Evolutionary conservation across 2,113 vertebrate species (phyloP).

Genomic region (Erpornis zantholeuca): DNA sequence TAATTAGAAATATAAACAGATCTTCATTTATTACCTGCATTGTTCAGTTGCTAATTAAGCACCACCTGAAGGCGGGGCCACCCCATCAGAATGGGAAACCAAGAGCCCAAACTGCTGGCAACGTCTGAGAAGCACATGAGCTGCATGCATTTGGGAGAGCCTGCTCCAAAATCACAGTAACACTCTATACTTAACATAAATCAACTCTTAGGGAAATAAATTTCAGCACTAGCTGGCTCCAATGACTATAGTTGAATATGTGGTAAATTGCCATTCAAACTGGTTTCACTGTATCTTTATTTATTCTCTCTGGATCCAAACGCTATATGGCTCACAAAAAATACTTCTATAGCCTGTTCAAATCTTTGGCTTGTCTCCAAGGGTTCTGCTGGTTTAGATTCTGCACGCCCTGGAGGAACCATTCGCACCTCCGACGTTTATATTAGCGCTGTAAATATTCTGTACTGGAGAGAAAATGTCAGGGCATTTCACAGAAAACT

Average conservation of each 20-base stretch:
- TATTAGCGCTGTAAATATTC: constrained; percentile 25
- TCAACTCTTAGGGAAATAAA: neutral
- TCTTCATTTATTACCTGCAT: neutral
- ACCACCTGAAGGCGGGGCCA: accelerated
- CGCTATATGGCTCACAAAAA: neutral
- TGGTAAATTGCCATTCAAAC: neutral
- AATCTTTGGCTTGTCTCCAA: neutral
- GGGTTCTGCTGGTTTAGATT: neutral
- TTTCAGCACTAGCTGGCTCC: neutral
- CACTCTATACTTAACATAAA: neutral
- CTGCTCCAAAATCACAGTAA: neutral
- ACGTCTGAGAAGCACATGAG: accelerated
- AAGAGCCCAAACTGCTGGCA: neutral
- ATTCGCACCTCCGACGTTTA: neutral
- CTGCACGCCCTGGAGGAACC: neutral
- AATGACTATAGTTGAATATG: neutral
- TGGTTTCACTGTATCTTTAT: neutral
- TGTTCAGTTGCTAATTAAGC: neutral
- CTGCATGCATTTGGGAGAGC: neutral
- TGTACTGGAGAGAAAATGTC: neutral
- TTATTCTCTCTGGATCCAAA: neutral
- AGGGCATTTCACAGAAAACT: neutral
- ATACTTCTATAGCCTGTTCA: neutral
- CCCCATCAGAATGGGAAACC: neutral
- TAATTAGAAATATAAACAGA: neutral